Percentiles rank a stretch among this genome's conserved stretches.
phyloP scores from a whole-genome alignment of 2,113 vertebrate species.

The Synodontis membranacea region DNA sequence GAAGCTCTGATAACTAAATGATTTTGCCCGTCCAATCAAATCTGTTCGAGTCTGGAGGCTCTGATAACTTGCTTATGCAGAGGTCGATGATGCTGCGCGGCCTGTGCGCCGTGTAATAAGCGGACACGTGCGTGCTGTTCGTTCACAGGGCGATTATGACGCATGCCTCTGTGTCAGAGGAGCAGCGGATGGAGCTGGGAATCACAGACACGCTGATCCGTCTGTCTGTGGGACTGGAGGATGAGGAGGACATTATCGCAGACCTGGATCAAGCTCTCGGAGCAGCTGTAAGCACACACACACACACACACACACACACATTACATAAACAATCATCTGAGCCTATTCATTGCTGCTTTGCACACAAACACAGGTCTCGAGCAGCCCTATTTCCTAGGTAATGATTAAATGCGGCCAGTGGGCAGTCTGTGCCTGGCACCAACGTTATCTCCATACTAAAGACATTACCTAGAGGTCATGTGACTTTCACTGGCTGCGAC shows the following conservation, averaged over 20 bases:
- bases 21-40: not conserved
- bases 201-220: constrained; percentile 87
- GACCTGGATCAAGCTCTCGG: constrained; percentile 84
- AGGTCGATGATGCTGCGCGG: not conserved
- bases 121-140: not conserved
- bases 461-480: not conserved
- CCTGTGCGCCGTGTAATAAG: not conserved
- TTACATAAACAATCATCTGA: not conserved
- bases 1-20: not conserved
- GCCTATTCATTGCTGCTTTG: not conserved
- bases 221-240: constrained; percentile 88
- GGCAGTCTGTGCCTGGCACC: constrained; percentile 7
- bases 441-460: constrained; percentile 30
- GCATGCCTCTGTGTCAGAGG: constrained; percentile 83
- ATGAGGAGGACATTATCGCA: constrained; percentile 80
- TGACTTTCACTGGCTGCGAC: not conserved
- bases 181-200: constrained; percentile 77
- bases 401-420: constrained; percentile 34
- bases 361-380: constrained; percentile 12
- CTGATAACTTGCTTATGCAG: not conserved
- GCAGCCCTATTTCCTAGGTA: constrained; percentile 5
- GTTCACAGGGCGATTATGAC: constrained; percentile 87
- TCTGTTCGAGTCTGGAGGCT: not conserved
- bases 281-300: constrained; percentile 77
- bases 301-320: not conserved